Conservation (phyloP, 2,113 vertebrate genomes). For the Varanus salvator region DNA sequence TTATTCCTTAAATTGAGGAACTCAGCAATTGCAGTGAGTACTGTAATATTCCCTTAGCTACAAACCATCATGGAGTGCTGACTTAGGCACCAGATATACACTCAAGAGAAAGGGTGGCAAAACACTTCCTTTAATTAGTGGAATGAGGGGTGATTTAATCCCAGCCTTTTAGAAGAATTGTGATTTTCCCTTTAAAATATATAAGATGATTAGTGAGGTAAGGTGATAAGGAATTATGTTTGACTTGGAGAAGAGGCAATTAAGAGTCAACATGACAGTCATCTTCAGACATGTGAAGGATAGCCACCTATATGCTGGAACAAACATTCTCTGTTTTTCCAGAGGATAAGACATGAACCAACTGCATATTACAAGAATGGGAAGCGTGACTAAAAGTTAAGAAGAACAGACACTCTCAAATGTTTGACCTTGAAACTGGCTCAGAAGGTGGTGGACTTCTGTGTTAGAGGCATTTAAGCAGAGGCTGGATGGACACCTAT, state of each 20-base stretch:
- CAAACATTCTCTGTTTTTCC: background rate
- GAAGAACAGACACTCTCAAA: too few relatives aligned
- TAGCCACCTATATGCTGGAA: background rate
- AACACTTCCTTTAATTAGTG: conserved; percentile 74
- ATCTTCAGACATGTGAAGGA: background rate
- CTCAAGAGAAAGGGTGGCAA: conserved; percentile 60
- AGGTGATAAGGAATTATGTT: background rate
- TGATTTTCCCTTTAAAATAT: background rate
- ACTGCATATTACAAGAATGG: too few relatives aligned
- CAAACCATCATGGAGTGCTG: conserved; percentile 50
- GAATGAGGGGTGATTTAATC: conserved; percentile 54
- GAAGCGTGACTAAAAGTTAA: too few relatives aligned
- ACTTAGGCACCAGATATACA: conserved; percentile 61
- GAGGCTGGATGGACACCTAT: too few relatives aligned
- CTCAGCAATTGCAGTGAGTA: conserved; percentile 67
- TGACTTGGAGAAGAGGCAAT: background rate
- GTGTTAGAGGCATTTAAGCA: too few relatives aligned
- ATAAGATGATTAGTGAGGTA: conserved; percentile 6
- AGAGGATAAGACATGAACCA: background rate
- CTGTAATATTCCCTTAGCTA: conserved; percentile 64
- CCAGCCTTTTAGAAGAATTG: conserved; percentile 50
- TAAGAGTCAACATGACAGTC: background rate
- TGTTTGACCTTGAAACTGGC: too few relatives aligned
- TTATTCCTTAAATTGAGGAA: conserved; percentile 66
- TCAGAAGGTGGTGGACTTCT: too few relatives aligned